Evolutionary conservation across 2,888 invertebrate species (phyloP).

Genomic region (Tupiocoris notatus): DNA sequence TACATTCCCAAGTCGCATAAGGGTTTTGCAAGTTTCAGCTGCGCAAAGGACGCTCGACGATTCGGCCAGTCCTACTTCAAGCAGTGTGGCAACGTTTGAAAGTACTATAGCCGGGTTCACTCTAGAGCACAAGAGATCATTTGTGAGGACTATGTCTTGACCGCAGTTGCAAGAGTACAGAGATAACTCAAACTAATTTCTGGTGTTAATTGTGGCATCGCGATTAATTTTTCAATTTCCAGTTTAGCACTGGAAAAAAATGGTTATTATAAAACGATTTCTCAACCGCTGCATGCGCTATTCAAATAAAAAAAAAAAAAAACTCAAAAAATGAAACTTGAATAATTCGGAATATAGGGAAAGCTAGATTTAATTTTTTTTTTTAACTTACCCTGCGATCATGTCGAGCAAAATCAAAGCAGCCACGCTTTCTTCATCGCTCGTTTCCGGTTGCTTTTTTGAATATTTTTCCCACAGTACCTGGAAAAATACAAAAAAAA

Average conservation of each 20-base stretch:
- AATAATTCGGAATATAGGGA: no score
- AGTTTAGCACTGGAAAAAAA: no score
- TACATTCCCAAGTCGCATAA: slow-evolving; percentile 57
- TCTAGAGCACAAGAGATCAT: no score
- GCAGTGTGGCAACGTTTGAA: slow-evolving; percentile 70
- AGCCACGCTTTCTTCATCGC: slow-evolving; percentile 66
- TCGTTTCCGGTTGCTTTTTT: slow-evolving; percentile 64
- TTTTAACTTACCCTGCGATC: slow-evolving; percentile 58
- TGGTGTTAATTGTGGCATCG: no score
- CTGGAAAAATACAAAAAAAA: slow-evolving; percentile 55
- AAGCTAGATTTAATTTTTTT: slow-evolving; percentile 1
- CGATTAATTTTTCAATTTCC: no score
- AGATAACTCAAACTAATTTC: no score
- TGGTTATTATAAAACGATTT: neutral
- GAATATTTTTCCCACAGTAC: slow-evolving; percentile 84
- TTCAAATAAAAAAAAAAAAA: slow-evolving; percentile 1
- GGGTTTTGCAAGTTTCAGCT: slow-evolving; percentile 61
- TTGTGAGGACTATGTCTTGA: no score
- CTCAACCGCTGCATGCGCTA: neutral
- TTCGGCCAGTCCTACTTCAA: slow-evolving; percentile 65
- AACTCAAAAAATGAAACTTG: no score
- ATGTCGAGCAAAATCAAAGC: slow-evolving; percentile 77
- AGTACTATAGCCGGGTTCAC: slow-evolving; percentile 55
- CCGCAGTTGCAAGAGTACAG: no score
- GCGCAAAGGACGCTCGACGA: slow-evolving; percentile 59